Base-by-base conservation (phyloP, 1,140 invertebrate genomes). In the Drosophila prosaltans region DNA sequence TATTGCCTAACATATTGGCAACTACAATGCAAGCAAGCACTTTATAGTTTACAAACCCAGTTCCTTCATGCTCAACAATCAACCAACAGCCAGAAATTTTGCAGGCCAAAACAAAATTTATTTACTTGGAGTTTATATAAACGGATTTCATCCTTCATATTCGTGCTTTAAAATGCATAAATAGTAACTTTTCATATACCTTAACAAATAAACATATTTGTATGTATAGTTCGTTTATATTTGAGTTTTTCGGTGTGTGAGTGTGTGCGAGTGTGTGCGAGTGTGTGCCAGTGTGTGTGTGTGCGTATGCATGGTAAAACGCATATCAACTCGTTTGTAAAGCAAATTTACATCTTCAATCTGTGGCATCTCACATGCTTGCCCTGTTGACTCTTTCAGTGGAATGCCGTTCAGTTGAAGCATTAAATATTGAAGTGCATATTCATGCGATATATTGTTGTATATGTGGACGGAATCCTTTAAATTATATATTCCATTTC, bases 401-500 rank as follows among this genome's bases (percentile, higher is more conserved):
- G 48, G 26, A 54, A 69, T 60, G 39, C 30, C 32, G 57, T 24
- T 59, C 57, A 59, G 21, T 57, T 57, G 54, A 57, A 57, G 28
- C 54, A 59, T 59, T 59, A 32, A 59, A 59, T 32, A 59, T 59
- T 59, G n/a, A 59, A 59, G 57, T 76, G 66, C 28, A 76, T 69
- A 76, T 75, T 76, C 69, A 64, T 76, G 41, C 40, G 8, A 26
- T 21, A 48, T 48, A 63, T 63, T 65, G 51, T 16, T 16, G 16
- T 16, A 16, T 65, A 58, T 51, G n/a, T 40, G 41, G 26, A 32
- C 43, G 65, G 65, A 26, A 43, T 40, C 59, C 68, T 81, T 78
- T 61, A 68, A 77, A 84, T 83, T 76, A 83, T 71, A 67, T 68
- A 82, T 84, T 84, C 69, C 69, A 70, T 80, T 83, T 77, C 66